Base-by-base conservation (phyloP, 2,797 vertebrate genomes). In the Channa striata region DNA sequence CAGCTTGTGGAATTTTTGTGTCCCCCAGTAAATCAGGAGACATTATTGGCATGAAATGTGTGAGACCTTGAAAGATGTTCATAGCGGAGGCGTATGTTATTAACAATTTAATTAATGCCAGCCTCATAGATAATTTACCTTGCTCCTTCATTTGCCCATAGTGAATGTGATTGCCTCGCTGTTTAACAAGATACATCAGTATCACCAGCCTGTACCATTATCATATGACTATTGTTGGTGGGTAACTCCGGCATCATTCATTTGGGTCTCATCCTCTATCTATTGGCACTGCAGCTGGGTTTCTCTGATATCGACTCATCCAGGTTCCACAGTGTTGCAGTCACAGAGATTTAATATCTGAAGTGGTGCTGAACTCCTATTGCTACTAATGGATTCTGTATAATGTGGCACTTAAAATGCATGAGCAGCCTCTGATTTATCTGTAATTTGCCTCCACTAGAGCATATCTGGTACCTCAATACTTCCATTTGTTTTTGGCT, bases 341-440 rank as follows among this genome's bases (percentile, higher is more conserved):
- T 82, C 83, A 74, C 80, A 80, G 79, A 88, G 84, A 91, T 90
- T 92, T 90, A 90, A 92, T 87, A 91, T 89, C 88, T 88, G 61
- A 75, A 86, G 83, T 86, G 68, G 60, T 88, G 87, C 78, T 88
- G 83, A 87, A 88, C 80, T 90, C 77, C 90, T 86, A 74, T 83
- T 83, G 88, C 86, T 83, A 74, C 84, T 91, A 92, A 93, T 92
- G 87, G 88, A 85, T 92, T 90, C 81, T 82, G 85, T 89, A 90
- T 92, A 93, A 92, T 92, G 90, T 85, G 83, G 82, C 89, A 87
- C 89, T 92, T 90, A 92, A 93, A 93, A 93, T 92, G 90, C 89
- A 93, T 87, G 86, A 91, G 83, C 82, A 83, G 72, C 47, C 70
- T 72, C 85, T 91, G 90, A 92, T 91, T 91, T 92, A 92, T 92